Percentiles rank a stretch among this genome's conserved stretches.
phyloP scores from a whole-genome alignment of 2,888 invertebrate species.

The Megastigmus dorsalis region DNA sequence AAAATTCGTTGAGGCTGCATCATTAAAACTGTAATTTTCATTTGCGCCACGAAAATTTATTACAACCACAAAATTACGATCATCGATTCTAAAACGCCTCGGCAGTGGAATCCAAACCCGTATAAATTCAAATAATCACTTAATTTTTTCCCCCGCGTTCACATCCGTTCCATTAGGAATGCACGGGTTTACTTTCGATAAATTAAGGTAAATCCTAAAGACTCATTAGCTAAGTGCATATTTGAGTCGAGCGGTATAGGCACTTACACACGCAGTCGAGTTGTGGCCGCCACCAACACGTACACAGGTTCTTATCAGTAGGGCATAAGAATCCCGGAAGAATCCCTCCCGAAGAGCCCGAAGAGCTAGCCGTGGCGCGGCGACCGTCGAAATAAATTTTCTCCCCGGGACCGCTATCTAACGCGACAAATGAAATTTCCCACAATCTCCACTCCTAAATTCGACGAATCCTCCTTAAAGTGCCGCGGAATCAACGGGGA shows the following conservation, averaged over 20 bases:
- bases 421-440: constrained; percentile 49
- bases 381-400: constrained; percentile 34
- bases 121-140: too few species aligned
- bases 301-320: background rate
- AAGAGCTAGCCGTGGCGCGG: background rate
- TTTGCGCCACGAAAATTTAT: too few species aligned
- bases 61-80: too few species aligned
- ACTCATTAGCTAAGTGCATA: constrained; percentile 48
- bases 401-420: constrained; percentile 26
- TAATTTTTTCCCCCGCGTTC: too few species aligned
- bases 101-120: too few species aligned
- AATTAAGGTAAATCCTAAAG: background rate
- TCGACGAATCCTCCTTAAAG: constrained; percentile 31
- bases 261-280: background rate
- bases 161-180: background rate
- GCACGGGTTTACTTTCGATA: background rate
- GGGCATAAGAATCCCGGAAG: constrained; percentile 31
- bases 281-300: too few species aligned
- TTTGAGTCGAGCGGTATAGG: background rate
- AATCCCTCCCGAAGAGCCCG: background rate
- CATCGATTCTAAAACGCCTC: too few species aligned
- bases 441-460: constrained; percentile 43
- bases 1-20: too few species aligned
- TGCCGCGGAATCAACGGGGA: constrained; percentile 10
- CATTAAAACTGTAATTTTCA: too few species aligned